Evolutionary conservation across 2,113 vertebrate genomes (phyloP), one percentile per base, ranked within the genome.

Genomic region (Ammodytes dubius): DNA sequence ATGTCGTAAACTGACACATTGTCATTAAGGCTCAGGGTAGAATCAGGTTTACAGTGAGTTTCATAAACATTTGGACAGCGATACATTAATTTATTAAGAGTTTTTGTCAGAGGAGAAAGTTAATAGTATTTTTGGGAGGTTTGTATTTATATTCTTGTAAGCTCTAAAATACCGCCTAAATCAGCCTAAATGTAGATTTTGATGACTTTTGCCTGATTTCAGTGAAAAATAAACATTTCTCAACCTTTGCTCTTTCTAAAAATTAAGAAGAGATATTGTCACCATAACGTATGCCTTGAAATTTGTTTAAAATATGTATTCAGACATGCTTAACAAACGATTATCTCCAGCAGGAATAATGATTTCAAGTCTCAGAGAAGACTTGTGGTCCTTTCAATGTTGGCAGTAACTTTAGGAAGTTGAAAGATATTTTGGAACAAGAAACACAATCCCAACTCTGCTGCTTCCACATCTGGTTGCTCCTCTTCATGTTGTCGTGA

Each of bases 391-490:
- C 70, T 61, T 27, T 45, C 47, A 70, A n/a, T 75, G 67, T 70
- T 89, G 71, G 87, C 83, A 82, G 71, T 84, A 54, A 63, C 65
- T 71, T 54, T 8, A 83, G 77, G 58, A 85, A 87, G 77, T 46
- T 89, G 66, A 89, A 87, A 78, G 77, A 76, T 71, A 78, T 86
- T 81, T 77, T 85, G 86, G 86, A 86, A 82, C 84, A 82, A 63
- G 71, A 79, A 73, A 63, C 57, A 63, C 67, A 73, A 85, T 66
- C 45, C 75, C 61, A 2, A 65, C 69, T 66, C 59, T 70, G 58
- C 47, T 60, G 58, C 47, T 60, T 79, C 43, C 42, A 89, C 87
- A 92, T 92, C 85, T 89, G 90, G 85, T 52, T 69, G 75, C 71
- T 86, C 46, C 61, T 90, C 70, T 73, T 86, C 73, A 76, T 69